Evolutionary conservation across 2,797 vertebrate genomes (phyloP).

Genomic region (Phoeniculus purpureus): DNA sequence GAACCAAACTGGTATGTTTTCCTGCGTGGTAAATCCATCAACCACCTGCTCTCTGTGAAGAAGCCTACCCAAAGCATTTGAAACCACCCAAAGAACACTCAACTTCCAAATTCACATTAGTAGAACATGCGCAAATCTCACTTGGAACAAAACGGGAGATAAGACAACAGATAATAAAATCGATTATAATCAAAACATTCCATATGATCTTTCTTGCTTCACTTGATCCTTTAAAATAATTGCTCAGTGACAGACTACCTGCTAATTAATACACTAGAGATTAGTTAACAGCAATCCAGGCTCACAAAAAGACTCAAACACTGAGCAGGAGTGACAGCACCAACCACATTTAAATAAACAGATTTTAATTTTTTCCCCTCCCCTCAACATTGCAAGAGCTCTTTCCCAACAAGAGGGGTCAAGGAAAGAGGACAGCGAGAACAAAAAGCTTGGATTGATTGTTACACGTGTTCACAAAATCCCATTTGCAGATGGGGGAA

Average conservation of each 20-base stretch:
- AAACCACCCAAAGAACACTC: not conserved
- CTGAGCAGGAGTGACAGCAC: constrained; percentile 28
- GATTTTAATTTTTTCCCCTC: not conserved
- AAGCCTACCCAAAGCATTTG: not conserved
- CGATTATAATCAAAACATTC: not conserved
- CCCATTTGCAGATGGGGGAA: constrained; percentile 40
- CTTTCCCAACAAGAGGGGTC: constrained; percentile 5
- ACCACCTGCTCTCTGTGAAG: not conserved
- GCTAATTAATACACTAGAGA: constrained; percentile 54
- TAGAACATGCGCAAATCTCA: not conserved
- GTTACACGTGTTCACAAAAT: constrained; percentile 54
- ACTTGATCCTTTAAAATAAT: constrained; percentile 17
- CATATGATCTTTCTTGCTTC: not conserved
- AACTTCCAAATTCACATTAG: not conserved
- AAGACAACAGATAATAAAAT: not conserved
- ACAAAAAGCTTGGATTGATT: constrained; percentile 51
- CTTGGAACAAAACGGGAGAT: not conserved
- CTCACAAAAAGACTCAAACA: not conserved
- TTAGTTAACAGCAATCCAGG: not conserved
- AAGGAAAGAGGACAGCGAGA: constrained; percentile 4
- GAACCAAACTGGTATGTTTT: not conserved
- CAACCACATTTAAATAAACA: constrained; percentile 23
- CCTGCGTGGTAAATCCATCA: not conserved
- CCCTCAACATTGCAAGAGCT: not conserved
- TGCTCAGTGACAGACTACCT: not conserved